These are phyloP conservation scores for Congeria kusceri DNA, from an alignment of 2,888 invertebrate genomes.

Conservation along the genomic window DNA sequence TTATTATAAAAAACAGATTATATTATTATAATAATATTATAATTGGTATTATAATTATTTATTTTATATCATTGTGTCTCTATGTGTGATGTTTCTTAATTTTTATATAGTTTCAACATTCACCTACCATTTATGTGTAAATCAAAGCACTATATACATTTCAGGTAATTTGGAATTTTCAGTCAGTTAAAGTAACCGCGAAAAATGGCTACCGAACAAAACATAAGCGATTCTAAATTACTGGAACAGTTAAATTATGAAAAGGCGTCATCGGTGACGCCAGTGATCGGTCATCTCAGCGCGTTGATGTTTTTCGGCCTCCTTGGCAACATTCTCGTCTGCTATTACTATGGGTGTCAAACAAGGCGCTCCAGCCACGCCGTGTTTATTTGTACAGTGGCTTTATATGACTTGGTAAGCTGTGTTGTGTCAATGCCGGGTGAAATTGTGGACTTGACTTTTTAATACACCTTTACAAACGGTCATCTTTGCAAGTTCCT, in stretches of 20 bases:
- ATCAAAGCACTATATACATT: too few species aligned
- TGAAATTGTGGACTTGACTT: conserved; percentile 33
- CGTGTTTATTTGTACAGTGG: conserved; percentile 26
- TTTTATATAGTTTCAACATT: too few species aligned
- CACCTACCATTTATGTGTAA: too few species aligned
- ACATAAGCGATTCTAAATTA: too few species aligned
- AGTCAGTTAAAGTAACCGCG: too few species aligned
- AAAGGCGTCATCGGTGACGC: conserved; percentile 25
- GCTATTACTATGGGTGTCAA: conserved; percentile 18
- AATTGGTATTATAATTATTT: too few species aligned
- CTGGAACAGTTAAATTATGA: neutral
- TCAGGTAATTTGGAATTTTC: too few species aligned
- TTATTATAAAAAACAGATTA: too few species aligned
- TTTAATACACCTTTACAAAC: conserved; percentile 27
- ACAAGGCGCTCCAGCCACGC: conserved; percentile 13
- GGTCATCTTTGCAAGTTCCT: conserved; percentile 24
- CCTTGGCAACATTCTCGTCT: conserved; percentile 37
- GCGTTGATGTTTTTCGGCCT: conserved; percentile 30
- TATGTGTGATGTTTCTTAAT: too few species aligned
- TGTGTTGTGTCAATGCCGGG: conserved; percentile 32
- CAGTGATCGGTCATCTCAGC: conserved; percentile 23
- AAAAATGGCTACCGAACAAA: too few species aligned
- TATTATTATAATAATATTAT: too few species aligned
- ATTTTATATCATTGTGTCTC: too few species aligned
- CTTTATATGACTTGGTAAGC: conserved; percentile 25